phyloP scores from a whole-genome alignment of 35 echinoderm and acorn worm genomes.

The Diadema setosum region DNA sequence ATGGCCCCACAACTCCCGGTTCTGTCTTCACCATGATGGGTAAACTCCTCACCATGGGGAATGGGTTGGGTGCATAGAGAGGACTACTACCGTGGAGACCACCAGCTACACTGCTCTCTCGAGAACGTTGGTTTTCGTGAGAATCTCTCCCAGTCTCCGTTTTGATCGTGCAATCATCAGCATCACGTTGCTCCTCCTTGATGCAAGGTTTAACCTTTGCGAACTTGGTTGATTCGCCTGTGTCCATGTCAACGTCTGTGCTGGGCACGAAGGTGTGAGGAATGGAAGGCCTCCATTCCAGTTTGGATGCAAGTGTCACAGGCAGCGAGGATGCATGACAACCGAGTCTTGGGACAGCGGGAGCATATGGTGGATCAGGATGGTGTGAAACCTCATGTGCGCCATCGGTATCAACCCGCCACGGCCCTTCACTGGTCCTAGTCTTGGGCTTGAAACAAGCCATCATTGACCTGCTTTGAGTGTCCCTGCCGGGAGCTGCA shows the following conservation, averaged over 20 bases:
- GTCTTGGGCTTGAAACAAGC: not conserved
- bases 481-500: not conserved
- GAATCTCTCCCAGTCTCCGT: not conserved
- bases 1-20: not conserved
- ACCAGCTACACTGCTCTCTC: not conserved
- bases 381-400: too few species aligned
- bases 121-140: not conserved
- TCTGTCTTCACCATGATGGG: not conserved
- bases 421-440: not conserved
- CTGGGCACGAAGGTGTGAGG: not conserved
- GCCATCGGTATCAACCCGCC: too few species aligned
- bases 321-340: not conserved
- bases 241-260: not conserved
- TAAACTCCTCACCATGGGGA: not conserved
- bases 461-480: not conserved
- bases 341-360: too few species aligned
- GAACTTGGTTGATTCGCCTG: not conserved
- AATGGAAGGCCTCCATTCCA: not conserved
- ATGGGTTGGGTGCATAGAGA: not conserved
- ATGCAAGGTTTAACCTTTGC: not conserved
- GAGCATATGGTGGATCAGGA: too few species aligned
- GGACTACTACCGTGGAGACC: not conserved
- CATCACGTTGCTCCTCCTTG: not conserved
- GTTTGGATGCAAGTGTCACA: not conserved
- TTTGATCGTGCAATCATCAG: too few species aligned